These are phyloP conservation scores for Wasmannia auropunctata DNA, from an alignment of 1,140 invertebrate genomes.

Conservation along the genomic window DNA sequence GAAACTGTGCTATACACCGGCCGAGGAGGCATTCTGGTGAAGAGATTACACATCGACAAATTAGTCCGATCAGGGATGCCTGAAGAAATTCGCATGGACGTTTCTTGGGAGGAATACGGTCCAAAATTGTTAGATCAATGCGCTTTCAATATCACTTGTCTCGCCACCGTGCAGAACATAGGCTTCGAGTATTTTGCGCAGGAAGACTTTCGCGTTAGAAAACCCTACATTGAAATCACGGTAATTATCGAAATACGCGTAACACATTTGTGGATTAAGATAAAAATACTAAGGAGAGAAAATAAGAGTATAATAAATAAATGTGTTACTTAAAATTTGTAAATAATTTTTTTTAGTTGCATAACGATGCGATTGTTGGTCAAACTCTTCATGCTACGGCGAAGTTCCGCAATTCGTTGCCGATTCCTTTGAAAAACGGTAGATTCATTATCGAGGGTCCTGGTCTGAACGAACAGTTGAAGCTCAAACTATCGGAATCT, in stretches of 20 bases:
- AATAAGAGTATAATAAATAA: neutral
- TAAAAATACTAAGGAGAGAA: neutral
- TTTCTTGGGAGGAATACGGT: slow-evolving; percentile 93
- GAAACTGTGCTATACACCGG: slow-evolving; percentile 94
- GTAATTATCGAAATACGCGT: slow-evolving; percentile 77
- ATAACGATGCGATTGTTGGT: slow-evolving; percentile 87
- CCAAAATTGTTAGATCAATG: slow-evolving; percentile 91
- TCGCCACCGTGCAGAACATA: slow-evolving; percentile 92
- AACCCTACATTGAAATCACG: slow-evolving; percentile 94
- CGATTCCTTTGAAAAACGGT: slow-evolving; percentile 90
- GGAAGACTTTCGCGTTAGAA: slow-evolving; percentile 95
- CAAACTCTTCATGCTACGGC: slow-evolving; percentile 89
- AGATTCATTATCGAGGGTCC: slow-evolving; percentile 92
- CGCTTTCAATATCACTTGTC: slow-evolving; percentile 93
- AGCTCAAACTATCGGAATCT: slow-evolving; percentile 88
- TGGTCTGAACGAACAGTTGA: slow-evolving; percentile 90
- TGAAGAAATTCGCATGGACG: slow-evolving; percentile 89
- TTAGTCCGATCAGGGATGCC: slow-evolving; percentile 88
- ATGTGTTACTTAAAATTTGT: neutral
- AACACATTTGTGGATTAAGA: neutral
- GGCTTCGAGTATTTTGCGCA: slow-evolving; percentile 95
- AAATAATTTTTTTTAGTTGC: slow-evolving; percentile 73
- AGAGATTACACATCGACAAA: slow-evolving; percentile 88
- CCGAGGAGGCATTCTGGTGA: no score
- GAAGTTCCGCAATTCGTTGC: slow-evolving; percentile 93